Evolutionary conservation across 2,888 invertebrate genomes (phyloP).

Genomic region (Esperia sulphurella): DNA sequence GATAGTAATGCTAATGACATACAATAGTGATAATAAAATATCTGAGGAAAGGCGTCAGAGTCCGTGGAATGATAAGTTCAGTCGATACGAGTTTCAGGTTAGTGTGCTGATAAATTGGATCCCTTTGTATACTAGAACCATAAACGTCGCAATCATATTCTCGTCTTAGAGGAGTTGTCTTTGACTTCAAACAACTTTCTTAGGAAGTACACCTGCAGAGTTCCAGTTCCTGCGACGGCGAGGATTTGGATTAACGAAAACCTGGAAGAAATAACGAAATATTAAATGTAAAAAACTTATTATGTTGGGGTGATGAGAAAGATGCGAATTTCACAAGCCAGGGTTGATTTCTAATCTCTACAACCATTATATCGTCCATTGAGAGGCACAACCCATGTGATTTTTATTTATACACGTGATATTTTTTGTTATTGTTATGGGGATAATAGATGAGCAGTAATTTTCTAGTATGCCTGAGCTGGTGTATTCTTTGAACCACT

Average conservation of each 20-base stretch:
- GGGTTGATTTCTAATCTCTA: no score
- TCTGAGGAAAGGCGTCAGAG: background rate
- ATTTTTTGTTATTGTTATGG: no score
- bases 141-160: slow-evolving; percentile 65
- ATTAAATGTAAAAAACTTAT: no score
- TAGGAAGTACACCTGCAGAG: slow-evolving; percentile 91
- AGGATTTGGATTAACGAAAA: slow-evolving; percentile 94
- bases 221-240: slow-evolving; percentile 88
- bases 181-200: slow-evolving; percentile 92
- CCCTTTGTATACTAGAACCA: background rate
- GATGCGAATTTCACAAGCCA: no score
- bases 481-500: no score
- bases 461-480: no score
- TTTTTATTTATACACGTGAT: no score
- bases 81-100: slow-evolving; percentile 14
- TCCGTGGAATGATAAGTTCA: slow-evolving; percentile 33
- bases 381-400: no score
- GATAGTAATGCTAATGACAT: background rate
- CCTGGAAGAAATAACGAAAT: slow-evolving; percentile 28
- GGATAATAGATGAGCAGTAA: no score
- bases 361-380: no score
- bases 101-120: background rate
- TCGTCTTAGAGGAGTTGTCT: slow-evolving; percentile 78
- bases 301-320: no score
- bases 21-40: slow-evolving; percentile 1